Evolutionary conservation across 2,113 vertebrate genomes (phyloP), one percentile per base, ranked within the genome.

Genomic region (Dermatemys mawii): DNA sequence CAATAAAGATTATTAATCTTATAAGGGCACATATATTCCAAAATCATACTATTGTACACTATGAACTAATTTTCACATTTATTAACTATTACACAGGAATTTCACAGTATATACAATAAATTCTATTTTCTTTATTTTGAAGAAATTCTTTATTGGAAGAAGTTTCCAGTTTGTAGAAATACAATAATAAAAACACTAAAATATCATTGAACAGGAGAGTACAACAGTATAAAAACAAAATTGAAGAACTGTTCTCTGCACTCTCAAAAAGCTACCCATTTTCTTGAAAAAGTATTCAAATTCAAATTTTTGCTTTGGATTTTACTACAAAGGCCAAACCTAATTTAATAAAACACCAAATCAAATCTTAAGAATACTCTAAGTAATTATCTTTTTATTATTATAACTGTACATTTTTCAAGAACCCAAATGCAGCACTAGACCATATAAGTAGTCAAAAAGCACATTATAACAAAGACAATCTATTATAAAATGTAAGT

Each of bases 21-120:
- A 82, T 49, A 78, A 70, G 5, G 81, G 76, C 22, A 76, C 1
- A 49, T 0, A 79, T 90, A 6, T 53, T 90, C 44, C 46, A 46
- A 94, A 90, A 38, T 81, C 70, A 8, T 54, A 57, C 2, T 81
- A 38, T 12, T 41, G 89, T 3, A 29, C 2, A 83, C 7, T n/a
- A 91, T 80, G 17, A 96, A 75, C 90, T 79, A 88, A 90, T 89
- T 92, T 84, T 44, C 67, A 4, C 38, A 70, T 91, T 96, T 88
- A 81, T 54, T 88, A 95, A 81, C 48, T 3, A 90, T 76, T 86
- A 79, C 86, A 84, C 86, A 88, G 54, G 90, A 50, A 82, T 83
- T 51, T 92, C 2, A 82, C 17, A 41, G 12, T 2, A 5, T 4
- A 8, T 73, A 41, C 24, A 63, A 27, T 73, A 73, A 2, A 89